Base-by-base conservation (phyloP, 2,797 vertebrate species). In the Florisuga fusca region DNA sequence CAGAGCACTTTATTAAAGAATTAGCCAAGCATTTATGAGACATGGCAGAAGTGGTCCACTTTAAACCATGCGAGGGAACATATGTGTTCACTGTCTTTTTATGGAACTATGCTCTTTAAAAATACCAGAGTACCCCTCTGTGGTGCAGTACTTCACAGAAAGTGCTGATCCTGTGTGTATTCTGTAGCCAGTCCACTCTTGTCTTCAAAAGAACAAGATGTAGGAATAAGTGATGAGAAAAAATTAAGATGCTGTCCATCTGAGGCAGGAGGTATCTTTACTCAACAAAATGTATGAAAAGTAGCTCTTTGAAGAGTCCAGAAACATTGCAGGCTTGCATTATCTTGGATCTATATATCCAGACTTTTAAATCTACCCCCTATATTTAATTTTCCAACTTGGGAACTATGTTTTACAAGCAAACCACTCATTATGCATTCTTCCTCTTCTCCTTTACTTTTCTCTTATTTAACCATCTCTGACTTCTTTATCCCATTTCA, bases 11-110 rank as follows among this genome's bases (percentile, higher is more conserved):
- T 2, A 9, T 13, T 68, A 22, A 46, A 73, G 63, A 57, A 20
- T 63, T 89, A 76, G 36, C 26, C 19, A 53, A 29, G 20, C 12
- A 58, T 4, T 62, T 84, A 25, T 0, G 4, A 66, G 34, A 71
- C 79, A 17, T 13, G 15, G 8, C 15, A 25, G 12, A 84, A 90
- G 15, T 41, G 10, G 4, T 38, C 7, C 4, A 2, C 72, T 75
- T 79, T 36, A 18, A 89, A 48, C 6, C 29, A 26, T 2, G 7
- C 2, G 59, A 62, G 25, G 31, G 22, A 78, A 8, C 4, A 4
- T 59, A 6, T 0, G 0, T 38, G 13, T 66, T 53, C 9, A 9
- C 33, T 27, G n/a, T 87, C 21, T 67, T 55, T 54, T 73, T 45
- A 15, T 71, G 25, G 51, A 22, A 55, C 13, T 66, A 1, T 36